phyloP scores from a whole-genome alignment of 2,888 invertebrate species.

The Yponomeuta malinellus region DNA sequence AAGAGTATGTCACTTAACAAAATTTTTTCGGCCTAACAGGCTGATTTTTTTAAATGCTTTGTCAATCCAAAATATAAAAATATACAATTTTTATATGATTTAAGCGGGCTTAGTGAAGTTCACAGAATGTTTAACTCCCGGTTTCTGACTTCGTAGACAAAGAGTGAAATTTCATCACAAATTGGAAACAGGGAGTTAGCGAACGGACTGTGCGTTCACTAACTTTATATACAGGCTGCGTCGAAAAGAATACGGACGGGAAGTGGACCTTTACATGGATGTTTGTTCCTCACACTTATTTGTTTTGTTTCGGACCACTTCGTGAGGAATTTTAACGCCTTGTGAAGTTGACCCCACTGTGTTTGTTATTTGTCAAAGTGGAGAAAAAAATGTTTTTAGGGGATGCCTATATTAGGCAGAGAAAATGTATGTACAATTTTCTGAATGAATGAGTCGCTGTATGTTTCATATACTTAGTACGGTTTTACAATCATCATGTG shows the following conservation, averaged over 20 bases:
- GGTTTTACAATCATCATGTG: too few relatives aligned
- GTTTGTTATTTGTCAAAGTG: constrained; percentile 5
- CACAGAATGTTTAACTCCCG: too few relatives aligned
- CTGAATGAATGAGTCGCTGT: not conserved
- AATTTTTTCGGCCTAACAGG: too few relatives aligned
- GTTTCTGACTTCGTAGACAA: too few relatives aligned
- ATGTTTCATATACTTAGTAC: too few relatives aligned
- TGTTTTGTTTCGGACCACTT: constrained; percentile 26
- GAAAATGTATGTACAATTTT: not conserved
- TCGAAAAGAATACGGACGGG: constrained; percentile 26
- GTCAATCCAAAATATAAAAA: too few relatives aligned
- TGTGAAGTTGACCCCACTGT: not conserved
- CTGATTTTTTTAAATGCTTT: too few relatives aligned
- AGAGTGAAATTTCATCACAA: too few relatives aligned
- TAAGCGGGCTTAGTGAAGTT: too few relatives aligned
- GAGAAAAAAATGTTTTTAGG: not conserved
- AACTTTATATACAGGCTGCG: not conserved
- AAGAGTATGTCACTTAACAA: too few relatives aligned
- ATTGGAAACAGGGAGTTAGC: too few relatives aligned
- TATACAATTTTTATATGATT: too few relatives aligned
- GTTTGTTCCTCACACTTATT: constrained; percentile 38
- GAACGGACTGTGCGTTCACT: not conserved
- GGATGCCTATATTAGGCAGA: not conserved
- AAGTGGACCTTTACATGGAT: constrained; percentile 20
- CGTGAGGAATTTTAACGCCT: constrained; percentile 26